phyloP scores from a whole-genome alignment of 2,113 vertebrate genomes.

The Cyrtonyx montezumae region DNA sequence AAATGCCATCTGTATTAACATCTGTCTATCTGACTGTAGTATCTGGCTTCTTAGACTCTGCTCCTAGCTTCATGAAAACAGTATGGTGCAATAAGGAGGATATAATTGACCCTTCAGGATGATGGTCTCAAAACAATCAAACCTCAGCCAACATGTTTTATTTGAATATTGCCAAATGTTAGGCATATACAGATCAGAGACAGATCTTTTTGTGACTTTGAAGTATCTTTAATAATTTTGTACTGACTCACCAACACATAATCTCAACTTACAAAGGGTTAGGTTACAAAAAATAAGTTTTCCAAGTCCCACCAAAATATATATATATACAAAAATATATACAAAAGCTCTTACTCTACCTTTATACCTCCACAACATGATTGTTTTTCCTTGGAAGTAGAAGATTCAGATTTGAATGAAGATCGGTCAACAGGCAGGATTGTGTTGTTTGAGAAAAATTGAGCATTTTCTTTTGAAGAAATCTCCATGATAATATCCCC shows the following conservation, averaged over 20 bases:
- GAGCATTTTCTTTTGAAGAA: constrained; percentile 74
- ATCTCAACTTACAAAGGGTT: neutral
- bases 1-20: neutral
- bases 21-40: neutral
- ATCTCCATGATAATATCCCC: constrained; percentile 72
- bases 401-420: constrained; percentile 68
- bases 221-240: neutral
- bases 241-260: neutral
- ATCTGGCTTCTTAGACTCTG: neutral
- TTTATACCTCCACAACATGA: constrained; percentile 73
- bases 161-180: neutral
- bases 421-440: constrained; percentile 23
- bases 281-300: neutral
- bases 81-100: neutral
- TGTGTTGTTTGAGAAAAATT: constrained; percentile 69
- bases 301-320: neutral
- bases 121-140: neutral
- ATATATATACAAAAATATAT: too few relatives aligned
- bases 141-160: neutral
- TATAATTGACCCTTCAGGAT: neutral
- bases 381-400: constrained; percentile 52
- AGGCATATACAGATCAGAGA: neutral
- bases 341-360: constrained; percentile 64
- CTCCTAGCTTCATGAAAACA: neutral
- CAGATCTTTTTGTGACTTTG: neutral